These are phyloP conservation scores for Bergia sp. DNA, from an alignment of 92 coral and sea anemone genomes.

Conservation along the genomic window DNA sequence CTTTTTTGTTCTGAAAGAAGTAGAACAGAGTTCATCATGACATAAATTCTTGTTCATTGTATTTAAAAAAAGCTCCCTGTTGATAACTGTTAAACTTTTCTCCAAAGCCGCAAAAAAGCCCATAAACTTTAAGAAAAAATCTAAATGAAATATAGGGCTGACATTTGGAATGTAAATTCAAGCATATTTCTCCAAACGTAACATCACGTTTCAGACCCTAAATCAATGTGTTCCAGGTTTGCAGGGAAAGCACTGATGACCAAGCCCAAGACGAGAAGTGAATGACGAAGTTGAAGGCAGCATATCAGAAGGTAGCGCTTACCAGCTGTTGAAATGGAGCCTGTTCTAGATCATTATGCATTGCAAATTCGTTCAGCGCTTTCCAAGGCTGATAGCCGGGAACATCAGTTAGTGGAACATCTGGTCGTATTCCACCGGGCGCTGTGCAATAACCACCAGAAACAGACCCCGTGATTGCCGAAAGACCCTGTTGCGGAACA, in stretches of 20 bases:
- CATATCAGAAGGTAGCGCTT: conserved; percentile 51
- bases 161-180: conserved; percentile 7
- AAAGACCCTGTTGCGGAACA: conserved; percentile 64
- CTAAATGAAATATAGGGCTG: neutral
- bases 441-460: conserved; percentile 64
- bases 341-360: conserved; percentile 96
- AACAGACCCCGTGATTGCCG: conserved; percentile 87
- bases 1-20: conserved; percentile 8
- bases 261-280: neutral
- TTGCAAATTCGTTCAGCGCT: conserved; percentile 95
- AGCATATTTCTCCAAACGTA: neutral
- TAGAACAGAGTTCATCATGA: neutral
- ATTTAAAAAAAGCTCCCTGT: neutral
- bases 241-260: neutral
- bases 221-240: neutral
- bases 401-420: conserved; percentile 74
- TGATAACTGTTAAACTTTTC: neutral
- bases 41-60: neutral
- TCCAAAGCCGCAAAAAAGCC: neutral
- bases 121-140: neutral
- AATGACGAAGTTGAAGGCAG: neutral
- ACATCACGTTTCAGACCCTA: neutral
- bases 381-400: conserved; percentile 99
- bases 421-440: conserved; percentile 81
- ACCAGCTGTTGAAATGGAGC: conserved; percentile 99